Percentiles rank a stretch among this genome's conserved stretches.
Conservation (phyloP, 2,797 vertebrate species). For the Sciaenops ocellatus region DNA sequence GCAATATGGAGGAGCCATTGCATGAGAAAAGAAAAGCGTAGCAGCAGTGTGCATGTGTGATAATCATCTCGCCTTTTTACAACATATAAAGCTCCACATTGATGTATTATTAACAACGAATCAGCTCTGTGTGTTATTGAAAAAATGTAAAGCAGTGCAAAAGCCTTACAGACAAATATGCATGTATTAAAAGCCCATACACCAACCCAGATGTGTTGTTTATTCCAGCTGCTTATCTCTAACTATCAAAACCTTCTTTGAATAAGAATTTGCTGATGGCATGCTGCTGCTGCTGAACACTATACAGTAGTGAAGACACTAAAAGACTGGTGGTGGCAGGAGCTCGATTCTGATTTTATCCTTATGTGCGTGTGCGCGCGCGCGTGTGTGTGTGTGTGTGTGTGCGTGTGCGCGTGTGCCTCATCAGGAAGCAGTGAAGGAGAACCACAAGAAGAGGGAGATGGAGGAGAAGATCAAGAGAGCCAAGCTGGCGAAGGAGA, state of each 20-base stretch:
- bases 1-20: constrained; percentile 1
- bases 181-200: constrained; percentile 38
- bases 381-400: constrained; percentile 28
- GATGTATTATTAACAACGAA: constrained; percentile 56
- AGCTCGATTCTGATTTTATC: constrained; percentile 70
- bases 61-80: constrained; percentile 13
- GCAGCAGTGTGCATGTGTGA: constrained; percentile 14
- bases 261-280: constrained; percentile 73
- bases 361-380: constrained; percentile 5
- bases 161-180: constrained; percentile 45
- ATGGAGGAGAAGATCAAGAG: constrained; percentile 97
- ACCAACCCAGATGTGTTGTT: constrained; percentile 62
- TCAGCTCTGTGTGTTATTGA: constrained; percentile 27
- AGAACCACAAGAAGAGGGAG: constrained; percentile 97
- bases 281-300: constrained; percentile 50
- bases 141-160: constrained; percentile 44
- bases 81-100: constrained; percentile 16
- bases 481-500: constrained; percentile 97
- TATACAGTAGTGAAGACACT: constrained; percentile 58
- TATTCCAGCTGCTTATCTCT: constrained; percentile 68
- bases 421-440: constrained; percentile 94
- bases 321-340: constrained; percentile 60
- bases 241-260: constrained; percentile 66
- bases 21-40: neutral
- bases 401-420: constrained; percentile 43